Evolutionary conservation across 2,888 invertebrate genomes (phyloP), one percentile per base, ranked within the genome.

Genomic region (Megalurothrips usitatus): DNA sequence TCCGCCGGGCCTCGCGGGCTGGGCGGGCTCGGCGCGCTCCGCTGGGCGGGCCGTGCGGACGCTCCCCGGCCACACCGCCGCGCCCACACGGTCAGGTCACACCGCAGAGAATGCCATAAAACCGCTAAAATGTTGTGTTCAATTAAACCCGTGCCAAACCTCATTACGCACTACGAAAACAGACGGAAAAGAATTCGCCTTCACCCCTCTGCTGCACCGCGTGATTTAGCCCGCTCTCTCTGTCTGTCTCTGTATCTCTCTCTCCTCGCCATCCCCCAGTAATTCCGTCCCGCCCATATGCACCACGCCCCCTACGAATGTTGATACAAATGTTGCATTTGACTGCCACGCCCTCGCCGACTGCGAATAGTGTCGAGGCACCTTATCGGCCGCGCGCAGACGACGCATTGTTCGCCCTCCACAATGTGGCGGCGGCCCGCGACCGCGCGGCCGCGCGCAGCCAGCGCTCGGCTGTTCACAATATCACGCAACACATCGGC

Each of bases 101-200:
- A 75, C 68, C 68, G 68, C 68, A 75, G 68, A 75, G 68, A 75
- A 75, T 26, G 68, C 68, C 68, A 75, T 75, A 75, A 75, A 75
- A 75, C 68, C 68, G 68, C 68, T 75, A 75, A 75, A 75, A 75
- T 75, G 68, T 75, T 75, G 68, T 12, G 68, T 75, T 75, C 68
- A 75, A 75, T 75, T 75, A 75, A 75, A 75, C 23, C 68, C 23
- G 11, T 26, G 68, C 68, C 34, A 58, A 58, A 58, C 58, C 58
- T 58, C 58, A 17, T 14, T 19, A 10, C 58, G 58, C 58, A 58
- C 58, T 58, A 14, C 14, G n/a, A 58, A 52, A 52, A 52, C 52
- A 9, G 14, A 52, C 6, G 34, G 34, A 43, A 43, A 43, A 43
- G 34, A 43, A 43, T 2, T 43, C 34, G 34, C 34, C 34, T 43